phyloP scores from a whole-genome alignment of 2,113 vertebrate genomes.

The Nothobranchius furzeri region DNA sequence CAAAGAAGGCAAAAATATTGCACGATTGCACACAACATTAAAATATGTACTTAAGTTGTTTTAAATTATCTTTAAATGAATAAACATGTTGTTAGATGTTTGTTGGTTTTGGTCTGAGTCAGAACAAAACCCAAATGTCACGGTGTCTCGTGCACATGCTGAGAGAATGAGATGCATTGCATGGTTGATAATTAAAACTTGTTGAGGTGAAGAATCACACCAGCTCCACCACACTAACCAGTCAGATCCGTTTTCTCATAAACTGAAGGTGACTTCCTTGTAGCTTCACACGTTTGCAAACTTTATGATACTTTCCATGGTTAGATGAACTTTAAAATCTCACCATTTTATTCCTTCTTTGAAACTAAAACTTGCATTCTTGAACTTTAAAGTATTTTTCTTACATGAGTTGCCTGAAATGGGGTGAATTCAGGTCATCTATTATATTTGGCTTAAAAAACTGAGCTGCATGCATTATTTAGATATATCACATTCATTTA shows the following conservation, averaged over 20 bases:
- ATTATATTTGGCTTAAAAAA: neutral
- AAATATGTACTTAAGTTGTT: neutral
- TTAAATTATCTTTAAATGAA: neutral
- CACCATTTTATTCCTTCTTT: slow-evolving; percentile 26
- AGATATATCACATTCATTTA: too few relatives aligned
- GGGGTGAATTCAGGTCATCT: slow-evolving; percentile 6
- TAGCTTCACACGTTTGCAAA: neutral
- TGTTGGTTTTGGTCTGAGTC: slow-evolving; percentile 19
- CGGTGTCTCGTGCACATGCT: neutral
- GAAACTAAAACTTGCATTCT: slow-evolving; percentile 21
- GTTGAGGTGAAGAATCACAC: slow-evolving; percentile 19
- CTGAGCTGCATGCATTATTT: neutral
- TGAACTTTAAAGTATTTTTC: slow-evolving; percentile 5
- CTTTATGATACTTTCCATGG: slow-evolving; percentile 28
- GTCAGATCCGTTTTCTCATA: slow-evolving; percentile 61
- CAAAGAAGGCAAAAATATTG: neutral
- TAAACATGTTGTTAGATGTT: slow-evolving; percentile 1
- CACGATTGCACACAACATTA: slow-evolving; percentile 6
- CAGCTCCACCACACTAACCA: slow-evolving; percentile 35
- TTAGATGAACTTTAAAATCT: slow-evolving; percentile 17
- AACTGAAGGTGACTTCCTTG: slow-evolving; percentile 49
- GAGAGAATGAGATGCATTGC: neutral
- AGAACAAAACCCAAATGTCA: neutral
- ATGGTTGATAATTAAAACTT: neutral
- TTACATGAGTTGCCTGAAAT: neutral